Conservation (phyloP, 2,797 vertebrate species). For the Ctenopoma kingsleyae region DNA sequence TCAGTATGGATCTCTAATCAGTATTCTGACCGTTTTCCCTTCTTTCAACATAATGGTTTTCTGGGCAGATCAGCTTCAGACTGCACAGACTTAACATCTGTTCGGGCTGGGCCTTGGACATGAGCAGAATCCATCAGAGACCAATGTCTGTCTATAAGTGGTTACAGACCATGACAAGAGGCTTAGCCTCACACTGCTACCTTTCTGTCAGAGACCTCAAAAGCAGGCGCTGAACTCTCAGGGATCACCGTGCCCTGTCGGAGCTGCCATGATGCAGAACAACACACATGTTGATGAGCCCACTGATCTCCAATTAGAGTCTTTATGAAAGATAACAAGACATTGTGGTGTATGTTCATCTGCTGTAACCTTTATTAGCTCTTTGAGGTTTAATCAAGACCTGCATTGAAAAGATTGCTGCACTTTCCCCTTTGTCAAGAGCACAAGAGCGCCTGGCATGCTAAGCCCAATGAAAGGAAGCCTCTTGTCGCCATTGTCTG, state of each 20-base stretch:
- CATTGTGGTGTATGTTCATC: slow-evolving; percentile 41
- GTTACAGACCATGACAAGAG: slow-evolving; percentile 70
- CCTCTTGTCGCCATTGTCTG: slow-evolving; percentile 53
- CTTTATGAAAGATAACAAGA: slow-evolving; percentile 47
- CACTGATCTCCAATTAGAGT: slow-evolving; percentile 49
- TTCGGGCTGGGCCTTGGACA: slow-evolving; percentile 44
- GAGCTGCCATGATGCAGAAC: slow-evolving; percentile 41
- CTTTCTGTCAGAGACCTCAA: slow-evolving; percentile 62
- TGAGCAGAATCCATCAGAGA: slow-evolving; percentile 61
- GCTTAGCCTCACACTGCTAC: slow-evolving; percentile 59
- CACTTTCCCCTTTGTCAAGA: slow-evolving; percentile 51
- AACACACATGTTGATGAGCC: slow-evolving; percentile 30
- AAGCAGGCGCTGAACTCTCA: slow-evolving; percentile 56
- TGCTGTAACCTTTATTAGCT: slow-evolving; percentile 51
- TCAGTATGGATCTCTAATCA: slow-evolving; percentile 8
- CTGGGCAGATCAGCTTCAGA: slow-evolving; percentile 10
- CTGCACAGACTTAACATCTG: slow-evolving; percentile 43
- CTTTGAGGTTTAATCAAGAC: slow-evolving; percentile 68
- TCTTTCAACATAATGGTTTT: slow-evolving; percentile 14
- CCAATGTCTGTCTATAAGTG: slow-evolving; percentile 60
- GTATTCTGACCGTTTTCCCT: slow-evolving; percentile 6
- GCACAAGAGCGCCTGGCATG: slow-evolving; percentile 42
- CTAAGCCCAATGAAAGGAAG: slow-evolving; percentile 56
- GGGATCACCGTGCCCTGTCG: slow-evolving; percentile 55
- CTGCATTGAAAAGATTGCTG: slow-evolving; percentile 31